Percentiles rank a stretch among this genome's conserved stretches.
Evolutionary conservation across 2,113 vertebrate genomes (phyloP).

Genomic region (Leiothrix lutea): DNA sequence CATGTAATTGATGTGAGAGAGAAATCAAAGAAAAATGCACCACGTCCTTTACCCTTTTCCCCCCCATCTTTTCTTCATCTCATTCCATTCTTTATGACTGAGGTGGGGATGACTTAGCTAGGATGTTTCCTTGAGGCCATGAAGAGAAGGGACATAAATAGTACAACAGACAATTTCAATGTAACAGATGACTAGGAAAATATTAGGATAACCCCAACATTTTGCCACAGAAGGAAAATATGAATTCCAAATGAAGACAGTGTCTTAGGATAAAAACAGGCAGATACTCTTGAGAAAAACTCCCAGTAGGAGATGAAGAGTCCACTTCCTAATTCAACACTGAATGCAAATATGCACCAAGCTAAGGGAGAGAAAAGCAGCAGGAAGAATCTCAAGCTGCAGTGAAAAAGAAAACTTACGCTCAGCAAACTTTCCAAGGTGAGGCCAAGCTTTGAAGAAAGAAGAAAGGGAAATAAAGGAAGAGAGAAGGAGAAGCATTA

Average conservation of each 20-base stretch:
- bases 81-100: background rate
- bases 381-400: background rate
- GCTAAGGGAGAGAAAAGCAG: background rate
- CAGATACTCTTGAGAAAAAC: background rate
- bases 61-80: background rate
- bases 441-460: background rate
- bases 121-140: background rate
- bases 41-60: accelerated
- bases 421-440: background rate
- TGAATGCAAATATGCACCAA: background rate
- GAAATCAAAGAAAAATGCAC: background rate
- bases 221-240: background rate
- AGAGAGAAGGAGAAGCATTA: background rate
- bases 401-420: background rate
- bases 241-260: background rate
- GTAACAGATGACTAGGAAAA: background rate
- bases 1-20: background rate
- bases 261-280: background rate
- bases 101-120: background rate
- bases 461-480: background rate
- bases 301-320: background rate
- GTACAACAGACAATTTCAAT: background rate
- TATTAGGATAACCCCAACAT: background rate
- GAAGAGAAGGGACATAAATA: background rate
- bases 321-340: background rate